Base-by-base conservation (phyloP, 37 sponge, comb jelly and placozoan species). In the Theonella swinhoei region DNA sequence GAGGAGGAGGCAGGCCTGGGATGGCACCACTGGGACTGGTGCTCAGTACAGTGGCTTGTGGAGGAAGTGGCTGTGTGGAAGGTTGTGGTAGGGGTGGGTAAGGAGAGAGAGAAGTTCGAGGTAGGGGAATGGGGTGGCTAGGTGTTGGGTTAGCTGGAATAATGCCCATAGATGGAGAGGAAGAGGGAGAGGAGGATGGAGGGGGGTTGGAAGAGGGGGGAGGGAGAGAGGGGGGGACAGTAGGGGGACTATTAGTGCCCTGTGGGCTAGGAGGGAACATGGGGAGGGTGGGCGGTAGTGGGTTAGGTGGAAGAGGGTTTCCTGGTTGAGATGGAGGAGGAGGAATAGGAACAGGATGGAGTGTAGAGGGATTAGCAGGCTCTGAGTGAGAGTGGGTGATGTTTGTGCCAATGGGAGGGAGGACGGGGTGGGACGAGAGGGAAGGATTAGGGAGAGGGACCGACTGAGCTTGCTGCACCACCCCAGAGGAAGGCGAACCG, bases 281-380 rank as follows among this genome's bases (percentile, higher is more conserved):
- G 31, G 60, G 35, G 17, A 3, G 39, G n/a, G 75, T 17, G 42
- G 20, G 75, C 11, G 37, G 74, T n/a, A n/a, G 83, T 2, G 31
- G 24, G 42, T 39, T 28, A 78, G 43, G 68, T 11, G 41, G 42
- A 2, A 41, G 28, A 23, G 72, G 77, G 61, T 33, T 24, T 23
- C 41, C 32, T 31, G 71, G 70, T 43, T 70, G 40, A 24, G 82
- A 61, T 3, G 35, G 75, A 43, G 69, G 40, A 4, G 62, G 72
- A 24, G 47, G 1, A 3, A 25, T 75, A 25, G 59, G 33, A 42
- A 19, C 7, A 47, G 54, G 14, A 47, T 7, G 11, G 7, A 23
- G 36, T 1, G 77, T 59, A 14, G 62, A 76, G 37, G 77, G 3
- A 22, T 54, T 1, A 30, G 36, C 14, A 22, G 36, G 34, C 22